Conservation (phyloP, 2,888 invertebrate species). For the Aleiodes testaceus region DNA sequence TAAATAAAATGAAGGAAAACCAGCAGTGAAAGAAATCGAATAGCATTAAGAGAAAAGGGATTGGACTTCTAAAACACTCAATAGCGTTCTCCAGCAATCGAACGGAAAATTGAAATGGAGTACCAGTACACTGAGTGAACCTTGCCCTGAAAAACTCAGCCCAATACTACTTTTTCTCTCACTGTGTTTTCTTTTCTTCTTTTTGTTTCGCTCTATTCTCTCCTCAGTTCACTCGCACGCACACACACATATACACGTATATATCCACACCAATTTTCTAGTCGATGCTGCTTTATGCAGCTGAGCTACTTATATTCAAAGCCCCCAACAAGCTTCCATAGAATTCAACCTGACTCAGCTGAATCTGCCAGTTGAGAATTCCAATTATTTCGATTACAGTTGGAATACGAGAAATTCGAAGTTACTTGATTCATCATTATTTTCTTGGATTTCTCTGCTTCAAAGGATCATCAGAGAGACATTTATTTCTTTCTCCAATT, state of each 20-base stretch:
- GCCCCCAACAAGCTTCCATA: slow-evolving; percentile 35
- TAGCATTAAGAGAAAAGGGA: slow-evolving; percentile 33
- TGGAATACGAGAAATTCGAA: slow-evolving; percentile 57
- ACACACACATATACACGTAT: slow-evolving; percentile 43
- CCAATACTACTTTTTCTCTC: slow-evolving; percentile 18
- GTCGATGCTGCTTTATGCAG: slow-evolving; percentile 24
- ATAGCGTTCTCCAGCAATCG: slow-evolving; percentile 38
- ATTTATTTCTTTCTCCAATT: too few species aligned
- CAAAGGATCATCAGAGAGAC: too few species aligned
- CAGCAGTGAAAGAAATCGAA: slow-evolving; percentile 7
- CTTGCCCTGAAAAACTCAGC: slow-evolving; percentile 2
- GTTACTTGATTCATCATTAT: slow-evolving; percentile 10
- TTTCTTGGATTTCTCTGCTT: slow-evolving; percentile 9
- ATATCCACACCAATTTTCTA: slow-evolving; percentile 25
- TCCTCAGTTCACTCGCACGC: background rate
- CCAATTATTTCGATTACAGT: slow-evolving; percentile 60
- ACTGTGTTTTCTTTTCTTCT: background rate
- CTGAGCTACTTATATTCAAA: too few species aligned
- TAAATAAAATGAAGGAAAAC: slow-evolving; percentile 26
- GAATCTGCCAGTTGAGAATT: slow-evolving; percentile 59
- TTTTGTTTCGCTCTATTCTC: slow-evolving; percentile 20
- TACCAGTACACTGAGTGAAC: slow-evolving; percentile 3
- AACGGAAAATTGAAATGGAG: slow-evolving; percentile 38
- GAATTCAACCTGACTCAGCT: slow-evolving; percentile 33
- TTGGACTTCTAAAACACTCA: slow-evolving; percentile 36